phyloP scores from a whole-genome alignment of 2,888 invertebrate genomes.

The Arctia plantaginis region DNA sequence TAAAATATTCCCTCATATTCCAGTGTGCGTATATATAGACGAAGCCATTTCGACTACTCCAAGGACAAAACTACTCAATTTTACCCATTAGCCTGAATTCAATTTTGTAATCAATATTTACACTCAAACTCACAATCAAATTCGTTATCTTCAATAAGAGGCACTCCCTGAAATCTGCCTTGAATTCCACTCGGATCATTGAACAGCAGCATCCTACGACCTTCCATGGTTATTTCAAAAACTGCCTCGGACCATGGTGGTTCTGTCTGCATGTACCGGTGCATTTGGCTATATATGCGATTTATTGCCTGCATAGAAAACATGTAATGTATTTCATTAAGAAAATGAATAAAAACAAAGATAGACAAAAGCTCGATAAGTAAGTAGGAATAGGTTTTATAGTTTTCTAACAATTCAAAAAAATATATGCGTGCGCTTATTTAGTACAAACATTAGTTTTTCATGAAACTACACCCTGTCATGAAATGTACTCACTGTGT shows the following conservation, averaged over 20 bases:
- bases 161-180: conserved; percentile 12
- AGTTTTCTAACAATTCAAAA: too few relatives aligned
- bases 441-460: too few relatives aligned
- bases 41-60: background rate
- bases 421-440: too few relatives aligned
- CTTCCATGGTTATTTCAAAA: conserved; percentile 3
- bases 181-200: conserved; percentile 3
- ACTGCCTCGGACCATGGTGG: conserved; percentile 3
- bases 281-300: conserved; percentile 6
- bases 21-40: too few relatives aligned
- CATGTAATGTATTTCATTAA: background rate
- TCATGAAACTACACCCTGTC: background rate
- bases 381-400: too few relatives aligned
- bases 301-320: conserved; percentile 2
- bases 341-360: background rate
- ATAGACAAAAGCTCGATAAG: background rate
- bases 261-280: background rate
- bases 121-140: background rate
- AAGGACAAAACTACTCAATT: too few relatives aligned
- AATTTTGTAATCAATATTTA: background rate
- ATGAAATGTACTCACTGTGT: conserved; percentile 1
- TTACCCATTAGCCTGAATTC: background rate
- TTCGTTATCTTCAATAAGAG: background rate
- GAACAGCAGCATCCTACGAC: conserved; percentile 3
- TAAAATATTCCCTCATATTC: background rate